Evolutionary conservation across 2,113 vertebrate species (phyloP), one percentile per base, ranked within the genome.

Genomic region (Puffinus mauretanicus): DNA sequence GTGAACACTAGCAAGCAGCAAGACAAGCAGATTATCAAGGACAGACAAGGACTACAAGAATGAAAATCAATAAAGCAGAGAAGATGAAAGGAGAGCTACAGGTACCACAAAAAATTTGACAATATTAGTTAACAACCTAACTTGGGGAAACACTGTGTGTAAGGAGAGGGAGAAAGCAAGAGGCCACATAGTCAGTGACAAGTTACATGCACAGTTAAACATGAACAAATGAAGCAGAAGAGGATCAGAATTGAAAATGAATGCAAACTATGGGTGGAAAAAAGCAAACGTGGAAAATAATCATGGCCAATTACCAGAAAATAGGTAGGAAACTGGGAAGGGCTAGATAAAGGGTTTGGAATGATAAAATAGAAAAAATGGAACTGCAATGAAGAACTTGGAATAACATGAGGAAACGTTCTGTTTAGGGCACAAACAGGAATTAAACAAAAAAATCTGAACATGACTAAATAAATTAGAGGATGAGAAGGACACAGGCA

Each of bases 101-200:
- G 16, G 5, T 29, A 54, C 3, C 6, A 20, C 2, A 1, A 30
- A 24, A 44, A 69, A 38, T 6, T 9, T 13, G 2, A 27, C 9
- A 58, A 2, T 38, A 54, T 34, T 40, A 36, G 15, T 58, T 60
- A 88, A 78, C 21, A 60, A 72, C 16, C 15, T 34, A 62, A 54
- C 16, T 3, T 40, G 22, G 20, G 21, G 18, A 21, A 69, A 85
- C 86, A 24, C 1, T 8, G 7, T 2, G 2, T 32, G 26, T 34
- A 76, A 55, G 27, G 24, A 67, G 4, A 60, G 9, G 44, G 29
- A 76, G 22, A 77, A 91, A 70, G 9, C 40, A 86, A 73, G 38
- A 82, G 27, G 15, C 9, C 19, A 34, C 19, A 47, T 9, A 61
- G 4, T 10, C 29, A 65, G 25, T 34, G 21, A 60, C 7, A 87